Percentiles rank a stretch among this genome's conserved stretches.
phyloP scores from a whole-genome alignment of 2,113 vertebrate genomes.

The Eptesicus fuscus region DNA sequence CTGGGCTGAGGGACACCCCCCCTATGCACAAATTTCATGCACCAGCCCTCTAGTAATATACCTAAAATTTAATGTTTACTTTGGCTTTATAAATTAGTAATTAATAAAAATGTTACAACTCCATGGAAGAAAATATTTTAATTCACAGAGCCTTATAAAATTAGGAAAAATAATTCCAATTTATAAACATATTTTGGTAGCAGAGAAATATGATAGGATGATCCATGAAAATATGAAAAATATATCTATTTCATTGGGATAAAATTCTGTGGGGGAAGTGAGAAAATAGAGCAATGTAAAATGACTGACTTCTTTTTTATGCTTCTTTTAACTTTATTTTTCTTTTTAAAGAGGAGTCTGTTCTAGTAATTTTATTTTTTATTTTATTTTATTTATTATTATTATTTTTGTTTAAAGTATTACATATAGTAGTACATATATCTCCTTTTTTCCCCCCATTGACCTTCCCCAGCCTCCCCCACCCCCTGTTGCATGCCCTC shows the following conservation, averaged over 20 bases:
- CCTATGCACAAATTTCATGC: too few species aligned
- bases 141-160: neutral
- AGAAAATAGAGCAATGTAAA: neutral
- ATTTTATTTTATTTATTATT: too few species aligned
- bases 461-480: too few species aligned
- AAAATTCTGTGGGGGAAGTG: neutral
- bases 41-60: neutral
- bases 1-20: too few species aligned
- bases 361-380: neutral
- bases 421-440: too few species aligned
- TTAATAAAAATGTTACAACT: constrained; percentile 2
- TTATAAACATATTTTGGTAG: neutral
- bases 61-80: neutral
- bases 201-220: neutral
- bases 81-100: constrained; percentile 19
- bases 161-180: neutral
- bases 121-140: constrained; percentile 1
- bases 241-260: neutral
- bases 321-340: neutral
- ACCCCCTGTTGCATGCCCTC: too few species aligned
- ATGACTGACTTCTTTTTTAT: neutral
- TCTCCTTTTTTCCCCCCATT: too few species aligned
- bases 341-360: neutral
- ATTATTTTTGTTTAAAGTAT: too few species aligned
- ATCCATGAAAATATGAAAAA: neutral